Conservation (phyloP, 1,140 invertebrate genomes). For the Rhopalosiphum maidis region DNA sequence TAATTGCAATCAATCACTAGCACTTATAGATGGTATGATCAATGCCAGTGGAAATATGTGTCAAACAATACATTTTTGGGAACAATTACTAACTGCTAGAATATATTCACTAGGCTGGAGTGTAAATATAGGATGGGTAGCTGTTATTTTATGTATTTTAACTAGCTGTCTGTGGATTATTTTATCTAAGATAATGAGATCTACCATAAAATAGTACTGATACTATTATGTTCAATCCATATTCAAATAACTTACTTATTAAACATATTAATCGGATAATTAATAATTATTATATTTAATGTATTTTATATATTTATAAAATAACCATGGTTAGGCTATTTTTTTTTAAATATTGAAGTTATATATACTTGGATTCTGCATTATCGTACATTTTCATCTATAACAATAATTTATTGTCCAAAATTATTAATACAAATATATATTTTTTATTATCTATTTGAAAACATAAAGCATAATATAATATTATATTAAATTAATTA, state of each 20-base stretch:
- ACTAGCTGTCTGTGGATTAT: slow-evolving; percentile 85
- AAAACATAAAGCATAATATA: neutral
- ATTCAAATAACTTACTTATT: neutral
- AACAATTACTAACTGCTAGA: slow-evolving; percentile 38
- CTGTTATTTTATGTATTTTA: slow-evolving; percentile 77
- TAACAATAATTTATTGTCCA: neutral
- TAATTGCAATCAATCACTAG: slow-evolving; percentile 27
- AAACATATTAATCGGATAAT: neutral
- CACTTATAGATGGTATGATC: slow-evolving; percentile 45
- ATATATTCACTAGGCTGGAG: slow-evolving; percentile 70
- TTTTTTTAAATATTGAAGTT: too few relatives aligned
- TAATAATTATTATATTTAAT: neutral
- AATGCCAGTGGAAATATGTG: slow-evolving; percentile 48
- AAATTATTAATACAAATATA: neutral
- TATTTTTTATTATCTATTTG: neutral
- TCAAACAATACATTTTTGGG: slow-evolving; percentile 27
- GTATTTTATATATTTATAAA: neutral
- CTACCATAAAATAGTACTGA: slow-evolving; percentile 63
- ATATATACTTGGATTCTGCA: neutral
- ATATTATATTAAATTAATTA: too few relatives aligned
- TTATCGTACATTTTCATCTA: neutral
- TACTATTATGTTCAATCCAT: neutral
- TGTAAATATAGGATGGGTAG: slow-evolving; percentile 81
- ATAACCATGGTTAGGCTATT: too few relatives aligned
- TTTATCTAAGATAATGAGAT: slow-evolving; percentile 85